phyloP scores from a whole-genome alignment of 2,113 vertebrate species.

The Apodemus speciosus region DNA sequence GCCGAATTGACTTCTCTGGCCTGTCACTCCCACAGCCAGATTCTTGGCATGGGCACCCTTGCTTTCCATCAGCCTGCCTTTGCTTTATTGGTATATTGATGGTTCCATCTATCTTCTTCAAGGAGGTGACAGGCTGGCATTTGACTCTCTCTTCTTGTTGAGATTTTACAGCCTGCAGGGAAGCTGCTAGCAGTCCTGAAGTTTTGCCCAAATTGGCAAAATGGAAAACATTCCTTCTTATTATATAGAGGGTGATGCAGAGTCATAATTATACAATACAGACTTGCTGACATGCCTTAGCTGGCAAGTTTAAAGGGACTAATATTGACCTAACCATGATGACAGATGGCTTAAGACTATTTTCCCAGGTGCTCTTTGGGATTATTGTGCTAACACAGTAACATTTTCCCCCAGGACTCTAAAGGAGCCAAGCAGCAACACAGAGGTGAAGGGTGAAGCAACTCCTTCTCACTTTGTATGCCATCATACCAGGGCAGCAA shows the following conservation, averaged over 20 bases:
- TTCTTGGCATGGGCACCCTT: slow-evolving; percentile 71
- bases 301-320: background rate
- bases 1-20: slow-evolving; percentile 70
- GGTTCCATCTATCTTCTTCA: slow-evolving; percentile 80
- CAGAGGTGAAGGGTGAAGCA: slow-evolving; percentile 31
- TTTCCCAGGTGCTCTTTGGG: background rate
- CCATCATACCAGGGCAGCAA: background rate
- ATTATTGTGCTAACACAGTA: background rate
- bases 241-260: background rate
- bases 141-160: slow-evolving; percentile 64
- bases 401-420: slow-evolving; percentile 5
- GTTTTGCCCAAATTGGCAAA: slow-evolving; percentile 48
- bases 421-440: background rate
- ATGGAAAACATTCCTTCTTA: background rate
- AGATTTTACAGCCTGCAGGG: slow-evolving; percentile 67
- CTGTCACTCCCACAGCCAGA: slow-evolving; percentile 62
- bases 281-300: slow-evolving; percentile 47
- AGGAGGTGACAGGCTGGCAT: slow-evolving; percentile 76
- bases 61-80: slow-evolving; percentile 76
- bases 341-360: slow-evolving; percentile 17
- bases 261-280: slow-evolving; percentile 55
- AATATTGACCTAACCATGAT: slow-evolving; percentile 22
- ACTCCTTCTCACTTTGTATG: background rate
- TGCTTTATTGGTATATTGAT: slow-evolving; percentile 81
- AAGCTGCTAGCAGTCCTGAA: slow-evolving; percentile 51